phyloP scores from a whole-genome alignment of 2,888 invertebrate genomes.

The Enchytraeus crypticus region DNA sequence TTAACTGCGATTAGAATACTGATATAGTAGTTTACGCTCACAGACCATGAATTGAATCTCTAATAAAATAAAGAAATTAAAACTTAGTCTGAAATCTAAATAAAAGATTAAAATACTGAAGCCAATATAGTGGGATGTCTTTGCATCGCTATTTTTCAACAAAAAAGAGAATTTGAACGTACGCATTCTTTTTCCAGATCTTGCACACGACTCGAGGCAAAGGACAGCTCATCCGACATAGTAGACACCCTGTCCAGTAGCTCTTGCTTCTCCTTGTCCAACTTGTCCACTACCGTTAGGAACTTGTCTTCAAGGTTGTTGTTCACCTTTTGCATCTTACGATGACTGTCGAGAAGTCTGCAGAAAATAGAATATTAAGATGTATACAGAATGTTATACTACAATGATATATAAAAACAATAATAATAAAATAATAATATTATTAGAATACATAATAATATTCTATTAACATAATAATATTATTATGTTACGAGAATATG shows the following conservation, averaged over 20 bases:
- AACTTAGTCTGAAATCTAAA: too few species aligned
- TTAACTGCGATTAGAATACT: too few species aligned
- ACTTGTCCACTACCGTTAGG: conserved; percentile 79
- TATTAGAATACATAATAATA: not conserved
- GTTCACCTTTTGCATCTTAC: conserved; percentile 84
- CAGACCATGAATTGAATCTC: too few species aligned
- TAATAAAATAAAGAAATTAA: too few species aligned
- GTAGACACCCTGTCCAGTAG: conserved; percentile 78
- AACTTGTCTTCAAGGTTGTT: conserved; percentile 89
- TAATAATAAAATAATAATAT: too few species aligned
- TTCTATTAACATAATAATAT: not conserved
- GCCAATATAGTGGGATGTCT: too few species aligned
- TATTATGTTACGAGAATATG: too few species aligned
- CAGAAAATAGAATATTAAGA: not conserved
- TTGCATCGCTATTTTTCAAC: too few species aligned
- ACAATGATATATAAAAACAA: not conserved
- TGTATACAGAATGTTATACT: not conserved
- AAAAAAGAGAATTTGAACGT: conserved; percentile 7
- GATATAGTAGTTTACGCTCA: too few species aligned
- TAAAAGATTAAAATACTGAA: too few species aligned
- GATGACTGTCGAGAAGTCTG: conserved; percentile 83
- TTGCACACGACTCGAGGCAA: conserved; percentile 44
- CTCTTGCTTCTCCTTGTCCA: conserved; percentile 77
- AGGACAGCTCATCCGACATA: conserved; percentile 53
- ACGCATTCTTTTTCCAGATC: conserved; percentile 51